Evolutionary conservation across 35 echinoderm and acorn worm genomes (phyloP).

Genomic region (Heliocidaris tuberculata): DNA sequence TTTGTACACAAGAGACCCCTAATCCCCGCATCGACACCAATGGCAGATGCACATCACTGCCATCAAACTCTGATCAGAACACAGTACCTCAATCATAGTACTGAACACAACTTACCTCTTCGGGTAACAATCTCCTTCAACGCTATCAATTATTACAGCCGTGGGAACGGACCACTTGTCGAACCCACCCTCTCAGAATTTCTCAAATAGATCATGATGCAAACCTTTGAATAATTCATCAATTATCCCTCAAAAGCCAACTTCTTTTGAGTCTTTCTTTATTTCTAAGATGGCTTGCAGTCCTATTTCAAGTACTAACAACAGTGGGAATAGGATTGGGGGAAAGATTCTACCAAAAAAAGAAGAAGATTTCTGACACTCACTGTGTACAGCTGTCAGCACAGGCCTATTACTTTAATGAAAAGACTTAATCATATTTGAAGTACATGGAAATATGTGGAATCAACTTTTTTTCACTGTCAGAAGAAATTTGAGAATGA

Average conservation of each 20-base stretch:
- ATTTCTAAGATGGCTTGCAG: background rate
- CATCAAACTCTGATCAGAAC: background rate
- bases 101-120: background rate
- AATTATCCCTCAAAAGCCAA: background rate
- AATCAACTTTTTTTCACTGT: no score
- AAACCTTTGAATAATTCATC: background rate
- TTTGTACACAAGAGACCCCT: background rate
- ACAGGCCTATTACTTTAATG: no score
- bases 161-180: background rate
- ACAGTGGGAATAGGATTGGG: background rate
- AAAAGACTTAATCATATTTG: no score
- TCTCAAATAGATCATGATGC: background rate
- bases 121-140: background rate
- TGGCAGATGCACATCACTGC: background rate
- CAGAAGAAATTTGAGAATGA: no score
- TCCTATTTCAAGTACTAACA: background rate
- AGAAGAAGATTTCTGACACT: no score
- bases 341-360: background rate
- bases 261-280: background rate
- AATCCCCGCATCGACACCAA: background rate
- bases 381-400: no score
- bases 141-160: background rate
- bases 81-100: background rate
- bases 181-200: background rate
- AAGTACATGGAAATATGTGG: no score